Evolutionary conservation across 2,797 vertebrate species (phyloP).

Genomic region (Orestias chungarensis): DNA sequence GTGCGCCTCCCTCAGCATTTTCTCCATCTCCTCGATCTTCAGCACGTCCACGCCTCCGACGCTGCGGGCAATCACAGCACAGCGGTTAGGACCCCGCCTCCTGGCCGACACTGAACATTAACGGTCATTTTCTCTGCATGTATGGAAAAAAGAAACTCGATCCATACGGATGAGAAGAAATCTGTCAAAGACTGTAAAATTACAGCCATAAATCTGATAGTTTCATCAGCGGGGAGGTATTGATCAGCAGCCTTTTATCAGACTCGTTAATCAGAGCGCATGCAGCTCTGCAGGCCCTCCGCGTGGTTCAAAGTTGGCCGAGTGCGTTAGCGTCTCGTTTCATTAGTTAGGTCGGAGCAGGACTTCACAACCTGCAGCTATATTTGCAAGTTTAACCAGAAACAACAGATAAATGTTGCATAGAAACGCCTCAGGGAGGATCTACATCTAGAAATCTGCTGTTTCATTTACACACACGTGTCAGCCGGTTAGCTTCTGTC

Average conservation of each 20-base stretch:
- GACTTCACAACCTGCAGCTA: not conserved
- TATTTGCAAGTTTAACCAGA: not conserved
- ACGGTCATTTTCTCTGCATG: not conserved
- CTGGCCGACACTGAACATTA: not conserved
- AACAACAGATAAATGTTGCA: slow-evolving; percentile 3
- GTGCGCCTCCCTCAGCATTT: slow-evolving; percentile 92
- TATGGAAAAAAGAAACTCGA: not conserved
- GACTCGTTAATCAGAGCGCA: slow-evolving; percentile 3
- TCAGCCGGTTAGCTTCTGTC: no score
- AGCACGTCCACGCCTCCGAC: slow-evolving; percentile 83
- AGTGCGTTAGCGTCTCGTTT: not conserved
- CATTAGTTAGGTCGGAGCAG: not conserved
- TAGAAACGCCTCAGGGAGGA: not conserved
- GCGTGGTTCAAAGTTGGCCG: not conserved
- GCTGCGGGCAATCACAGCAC: slow-evolving; percentile 66
- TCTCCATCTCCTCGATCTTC: slow-evolving; percentile 97
- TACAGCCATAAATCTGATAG: slow-evolving; percentile 1
- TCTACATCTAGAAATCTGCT: not conserved
- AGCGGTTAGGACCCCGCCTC: not conserved
- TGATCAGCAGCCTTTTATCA: not conserved
- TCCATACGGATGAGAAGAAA: slow-evolving; percentile 1
- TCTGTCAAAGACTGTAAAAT: not conserved
- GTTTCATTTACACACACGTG: not conserved
- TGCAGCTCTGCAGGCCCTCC: not conserved
- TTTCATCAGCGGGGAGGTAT: slow-evolving; percentile 10